Base-by-base conservation (phyloP, 2,113 vertebrate species). In the Phaetusa simplex region DNA sequence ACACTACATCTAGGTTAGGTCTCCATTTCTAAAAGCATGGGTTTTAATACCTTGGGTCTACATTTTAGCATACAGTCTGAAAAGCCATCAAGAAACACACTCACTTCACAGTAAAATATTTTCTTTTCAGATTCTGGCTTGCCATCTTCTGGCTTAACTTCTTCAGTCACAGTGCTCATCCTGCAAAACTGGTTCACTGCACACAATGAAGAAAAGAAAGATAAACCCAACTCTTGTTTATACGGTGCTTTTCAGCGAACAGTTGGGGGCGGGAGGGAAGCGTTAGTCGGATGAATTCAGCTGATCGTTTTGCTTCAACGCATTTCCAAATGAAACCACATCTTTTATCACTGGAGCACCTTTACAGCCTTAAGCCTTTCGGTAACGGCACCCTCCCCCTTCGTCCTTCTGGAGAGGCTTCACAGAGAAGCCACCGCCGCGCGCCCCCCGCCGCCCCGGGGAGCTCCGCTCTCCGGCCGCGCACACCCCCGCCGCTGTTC, bases 91-190 rank as follows among this genome's bases (percentile, higher is more conserved):
- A 20, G 19, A 79, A 69, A 65, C 5, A 1, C 59, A 95, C 97
- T 96, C 90, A 96, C 97, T 32, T 97, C 77, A 45, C 96, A 97
- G 30, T 90, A 97, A 36, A 93, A 90, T 9, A n/a, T 70, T 1
- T 58, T 82, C 14, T 52, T 86, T 27, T 49, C 47, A 7, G 62
- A 36, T 27, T 21, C 49, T 29, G 15, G 65, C 19, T 73, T 64
- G 72, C 42, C 62, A 43, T 77, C 50, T n/a, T 70, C 78, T 10
- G 91, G 56, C 64, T 72, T 66, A 21, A n/a, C 56, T 42, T 69
- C 90, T 62, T 86, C 88, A 5, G 38, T 36, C 5, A 3, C 32
- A 9, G 71, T 3, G 53, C 62, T 96, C 97, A 96, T 95, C 78
- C 89, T 88, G 91, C 40, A 50, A 26, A 55, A 40, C 26, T 4